Evolutionary conservation across 2,888 invertebrate species (phyloP), one percentile per base, ranked within the genome.

Genomic region (Lasioglossum leucozonium): DNA sequence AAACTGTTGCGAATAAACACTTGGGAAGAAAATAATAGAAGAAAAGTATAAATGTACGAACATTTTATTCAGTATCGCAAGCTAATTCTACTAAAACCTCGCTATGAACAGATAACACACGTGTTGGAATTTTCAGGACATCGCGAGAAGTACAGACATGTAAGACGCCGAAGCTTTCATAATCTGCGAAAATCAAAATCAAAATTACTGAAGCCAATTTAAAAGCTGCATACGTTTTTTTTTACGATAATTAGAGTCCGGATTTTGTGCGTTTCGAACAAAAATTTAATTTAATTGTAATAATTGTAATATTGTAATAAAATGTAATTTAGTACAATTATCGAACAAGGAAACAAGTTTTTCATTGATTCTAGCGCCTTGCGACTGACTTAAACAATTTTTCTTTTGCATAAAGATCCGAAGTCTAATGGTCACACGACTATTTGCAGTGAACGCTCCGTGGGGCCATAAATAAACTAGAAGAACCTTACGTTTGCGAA

Each of bases 121-220:
- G 30, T 18, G 30, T 26, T 37, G 67, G 18, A 5, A 65, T 30
- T 37, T 37, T 87, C 75, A 87, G 55, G 79, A 77, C 71, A 82
- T 69, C 18, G 87, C 88, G 26, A 88, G 78, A 65, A 87, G 80
- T n/a, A 88, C 81, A 11, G 87, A 87, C 42, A 88, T 42, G n/a
- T 86, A 87, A 11, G 89, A 87, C 30, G 73, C 86, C 5, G 87
- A 88, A 47, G 75, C 72, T 86, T 80, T 87, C 79, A 87, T 76
- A 40, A 88, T 73, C 86, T 88, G 22, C 10, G 37, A 67, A 67
- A 10, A 67, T 11, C 0, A 34, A 22, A 37, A 37, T 37, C 0
- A 4, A 10, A n/a, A 37, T 37, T 67, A 37, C 87, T 90, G 73
- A 83, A 86, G 72, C 22, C 2, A 30, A 51, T 51, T 51, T 0